Conservation (phyloP, 2,113 vertebrate genomes). For the Narcine bancroftii region DNA sequence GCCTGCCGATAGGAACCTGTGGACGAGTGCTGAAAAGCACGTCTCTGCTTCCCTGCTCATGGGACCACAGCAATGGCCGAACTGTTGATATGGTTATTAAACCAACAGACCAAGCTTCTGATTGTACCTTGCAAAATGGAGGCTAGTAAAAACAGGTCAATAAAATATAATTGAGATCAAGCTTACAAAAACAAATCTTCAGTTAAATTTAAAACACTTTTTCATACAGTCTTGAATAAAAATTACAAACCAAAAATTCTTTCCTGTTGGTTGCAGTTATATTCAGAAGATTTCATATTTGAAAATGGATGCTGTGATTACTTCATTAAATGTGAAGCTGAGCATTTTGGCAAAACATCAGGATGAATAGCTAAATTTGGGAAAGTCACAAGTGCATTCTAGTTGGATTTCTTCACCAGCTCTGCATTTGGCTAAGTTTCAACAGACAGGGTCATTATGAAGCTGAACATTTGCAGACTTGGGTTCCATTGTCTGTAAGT, state of each 20-base stretch:
- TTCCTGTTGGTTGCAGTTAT: neutral
- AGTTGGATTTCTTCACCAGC: neutral
- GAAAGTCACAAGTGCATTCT: neutral
- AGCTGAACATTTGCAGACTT: neutral
- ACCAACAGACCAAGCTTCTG: neutral
- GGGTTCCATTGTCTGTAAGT: no score
- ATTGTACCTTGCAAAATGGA: neutral
- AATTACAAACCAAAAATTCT: no score
- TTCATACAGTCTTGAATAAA: neutral
- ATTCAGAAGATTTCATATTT: neutral
- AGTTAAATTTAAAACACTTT: neutral
- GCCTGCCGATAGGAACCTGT: no score
- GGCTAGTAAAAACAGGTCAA: neutral
- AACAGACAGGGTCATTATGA: neutral
- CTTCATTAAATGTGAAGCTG: neutral
- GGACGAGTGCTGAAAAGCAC: no score
- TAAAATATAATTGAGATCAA: neutral
- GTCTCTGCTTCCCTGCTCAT: no score
- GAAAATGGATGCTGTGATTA: neutral
- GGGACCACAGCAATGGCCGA: no score
- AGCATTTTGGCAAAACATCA: neutral
- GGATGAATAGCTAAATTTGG: neutral
- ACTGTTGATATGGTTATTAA: neutral
- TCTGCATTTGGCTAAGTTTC: neutral
- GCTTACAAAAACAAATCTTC: neutral